Percentiles rank a stretch among this genome's conserved stretches.
phyloP scores from a whole-genome alignment of 2,797 vertebrate species.

The Triplophysa yarkandensis region DNA sequence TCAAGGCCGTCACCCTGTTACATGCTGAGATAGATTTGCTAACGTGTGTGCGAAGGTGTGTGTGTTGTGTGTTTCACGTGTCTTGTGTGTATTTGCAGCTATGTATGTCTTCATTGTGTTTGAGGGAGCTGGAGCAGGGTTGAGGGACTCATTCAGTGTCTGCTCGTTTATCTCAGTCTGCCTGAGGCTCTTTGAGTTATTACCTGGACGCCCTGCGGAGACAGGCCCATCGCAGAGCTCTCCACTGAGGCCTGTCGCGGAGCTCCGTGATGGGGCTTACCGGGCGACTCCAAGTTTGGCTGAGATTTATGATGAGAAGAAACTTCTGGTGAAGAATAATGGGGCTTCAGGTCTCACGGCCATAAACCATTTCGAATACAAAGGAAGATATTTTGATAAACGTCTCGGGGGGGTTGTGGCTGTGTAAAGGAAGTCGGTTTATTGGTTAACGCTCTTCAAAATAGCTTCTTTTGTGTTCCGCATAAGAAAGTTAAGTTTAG shows the following conservation, averaged over 20 bases:
- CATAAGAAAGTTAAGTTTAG: no score
- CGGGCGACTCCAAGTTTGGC: conserved; percentile 1
- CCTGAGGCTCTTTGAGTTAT: conserved; percentile 47
- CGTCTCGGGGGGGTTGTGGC: neutral
- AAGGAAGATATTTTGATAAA: no score
- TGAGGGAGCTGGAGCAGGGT: conserved; percentile 7
- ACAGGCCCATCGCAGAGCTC: conserved; percentile 28
- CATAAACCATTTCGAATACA: neutral
- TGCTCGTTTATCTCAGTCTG: conserved; percentile 42
- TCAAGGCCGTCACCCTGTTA: conserved; percentile 2
- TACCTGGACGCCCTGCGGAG: conserved; percentile 25
- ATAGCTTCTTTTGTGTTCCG: no score
- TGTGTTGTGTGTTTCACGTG: conserved; percentile 22
- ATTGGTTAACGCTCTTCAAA: no score
- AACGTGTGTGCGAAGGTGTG: neutral
- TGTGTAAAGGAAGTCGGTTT: no score
- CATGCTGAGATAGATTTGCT: conserved; percentile 18
- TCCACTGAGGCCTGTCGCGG: conserved; percentile 12
- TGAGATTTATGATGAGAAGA: neutral
- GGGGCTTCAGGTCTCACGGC: neutral
- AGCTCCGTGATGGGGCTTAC: conserved; percentile 19
- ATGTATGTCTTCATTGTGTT: conserved; percentile 19
- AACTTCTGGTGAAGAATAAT: neutral
- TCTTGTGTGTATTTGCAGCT: conserved; percentile 23
- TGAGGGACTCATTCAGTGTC: conserved; percentile 39